A percentile compares a stretch with the other conserved stretches of the same genome.
phyloP scores from a whole-genome alignment of 2,888 invertebrate species.

The Podabrus alpinus region DNA sequence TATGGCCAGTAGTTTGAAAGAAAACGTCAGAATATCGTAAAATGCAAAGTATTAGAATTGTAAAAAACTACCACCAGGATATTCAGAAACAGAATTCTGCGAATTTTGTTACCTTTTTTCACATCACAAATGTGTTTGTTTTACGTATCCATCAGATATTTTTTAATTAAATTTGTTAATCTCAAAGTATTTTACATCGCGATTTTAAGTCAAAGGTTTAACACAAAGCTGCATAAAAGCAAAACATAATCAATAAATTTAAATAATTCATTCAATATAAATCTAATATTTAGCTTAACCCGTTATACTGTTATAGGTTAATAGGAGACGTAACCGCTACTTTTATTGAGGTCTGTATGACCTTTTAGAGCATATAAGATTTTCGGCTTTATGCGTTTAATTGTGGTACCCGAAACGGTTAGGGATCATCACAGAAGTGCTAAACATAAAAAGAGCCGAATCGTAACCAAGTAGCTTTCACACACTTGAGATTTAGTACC shows the following conservation, averaged over 20 bases:
- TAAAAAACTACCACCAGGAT: not conserved
- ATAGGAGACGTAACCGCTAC: not conserved
- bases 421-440: not conserved
- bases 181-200: not conserved
- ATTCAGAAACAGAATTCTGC: not conserved
- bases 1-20: conserved; percentile 22
- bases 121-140: not conserved
- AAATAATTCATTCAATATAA: not conserved
- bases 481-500: not conserved
- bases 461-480: not conserved
- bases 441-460: not conserved
- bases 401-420: not conserved
- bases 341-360: not conserved
- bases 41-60: not conserved
- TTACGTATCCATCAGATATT: not conserved
- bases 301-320: not conserved
- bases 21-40: conserved; percentile 10
- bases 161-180: not conserved
- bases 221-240: not conserved
- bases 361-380: not conserved
- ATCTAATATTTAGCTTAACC: not conserved
- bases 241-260: not conserved
- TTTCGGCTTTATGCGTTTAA: not conserved
- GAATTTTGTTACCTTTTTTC: not conserved
- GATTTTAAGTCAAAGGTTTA: not conserved